Conservation (phyloP, 2,888 invertebrate genomes). For the Stenchaetothrips biformis region DNA sequence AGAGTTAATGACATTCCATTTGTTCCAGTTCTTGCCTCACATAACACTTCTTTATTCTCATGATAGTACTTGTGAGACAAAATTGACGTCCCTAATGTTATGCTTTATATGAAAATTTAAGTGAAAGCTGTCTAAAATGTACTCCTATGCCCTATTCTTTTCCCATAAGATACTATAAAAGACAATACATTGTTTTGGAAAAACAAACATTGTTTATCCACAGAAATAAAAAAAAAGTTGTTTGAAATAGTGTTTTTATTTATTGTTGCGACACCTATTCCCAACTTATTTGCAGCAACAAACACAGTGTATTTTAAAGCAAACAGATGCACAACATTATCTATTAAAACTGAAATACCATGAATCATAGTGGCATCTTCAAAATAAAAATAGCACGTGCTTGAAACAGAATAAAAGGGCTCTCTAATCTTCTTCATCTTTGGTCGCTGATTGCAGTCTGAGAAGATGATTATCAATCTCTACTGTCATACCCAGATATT, state of each 20-base stretch:
- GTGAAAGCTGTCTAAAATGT: neutral
- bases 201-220: slow-evolving; percentile 15
- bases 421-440: too few relatives aligned
- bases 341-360: neutral
- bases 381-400: too few relatives aligned
- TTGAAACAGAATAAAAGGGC: too few relatives aligned
- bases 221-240: neutral
- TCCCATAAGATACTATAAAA: neutral
- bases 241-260: neutral
- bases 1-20: neutral
- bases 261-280: neutral
- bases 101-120: neutral
- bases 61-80: neutral
- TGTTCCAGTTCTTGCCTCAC: neutral
- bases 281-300: too few relatives aligned
- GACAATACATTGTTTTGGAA: slow-evolving; percentile 13
- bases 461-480: too few relatives aligned
- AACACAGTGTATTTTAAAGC: too few relatives aligned
- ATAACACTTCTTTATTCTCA: neutral
- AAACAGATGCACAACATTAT: neutral
- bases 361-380: too few relatives aligned
- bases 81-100: neutral
- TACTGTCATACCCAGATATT: too few relatives aligned
- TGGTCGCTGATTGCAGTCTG: too few relatives aligned
- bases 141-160: neutral